Evolutionary conservation across 92 coral and sea anemone species (phyloP), one percentile per base, ranked within the genome.

Genomic region (Paragorgia papillata): DNA sequence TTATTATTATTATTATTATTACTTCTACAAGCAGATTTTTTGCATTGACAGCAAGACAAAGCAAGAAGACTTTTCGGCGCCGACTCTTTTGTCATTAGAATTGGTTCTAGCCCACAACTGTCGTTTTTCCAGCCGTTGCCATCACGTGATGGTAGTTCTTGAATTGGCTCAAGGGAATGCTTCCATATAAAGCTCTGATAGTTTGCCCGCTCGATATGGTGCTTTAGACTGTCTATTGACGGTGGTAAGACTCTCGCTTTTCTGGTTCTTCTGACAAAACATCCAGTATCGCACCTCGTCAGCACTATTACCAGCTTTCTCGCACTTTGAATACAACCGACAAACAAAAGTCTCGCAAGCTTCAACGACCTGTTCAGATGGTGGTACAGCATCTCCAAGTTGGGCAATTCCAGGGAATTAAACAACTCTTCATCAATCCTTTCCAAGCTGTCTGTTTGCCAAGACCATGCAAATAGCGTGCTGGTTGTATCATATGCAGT

Each of bases 401-500:
- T 69, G 60, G 62, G 69, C 79, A 60, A 76, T 60, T 49, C 74
- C 56, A 21, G 59, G 39, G 33, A n/a, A 59, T 26, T 48, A 24
- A 54, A 46, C 77, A 10, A 37, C 67, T 22, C 43, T 82, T 86
- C 30, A 64, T 31, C 19, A 76, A 50, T 39, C 69, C 79, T 30
- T 82, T 74, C 88, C 85, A 83, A 9, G 85, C 85, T 75, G 79
- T 87, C 70, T 76, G 75, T 48, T 82, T 86, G 19, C 86, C 86
- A 31, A 86, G 60, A 24, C 44, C 61, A 66, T 10, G 4, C 6
- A 37, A 60, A 76, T 37, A 86, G 57, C 17, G 76, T 79, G 46
- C 90, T 49, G 9, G 84, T 82, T 18, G 86, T 31, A 53, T 82
- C 90, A 51, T 86, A 86, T 1, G 81, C 90, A 46, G 90, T 81